phyloP scores from a whole-genome alignment of 2,113 vertebrate species.

The Tor tambroides region DNA sequence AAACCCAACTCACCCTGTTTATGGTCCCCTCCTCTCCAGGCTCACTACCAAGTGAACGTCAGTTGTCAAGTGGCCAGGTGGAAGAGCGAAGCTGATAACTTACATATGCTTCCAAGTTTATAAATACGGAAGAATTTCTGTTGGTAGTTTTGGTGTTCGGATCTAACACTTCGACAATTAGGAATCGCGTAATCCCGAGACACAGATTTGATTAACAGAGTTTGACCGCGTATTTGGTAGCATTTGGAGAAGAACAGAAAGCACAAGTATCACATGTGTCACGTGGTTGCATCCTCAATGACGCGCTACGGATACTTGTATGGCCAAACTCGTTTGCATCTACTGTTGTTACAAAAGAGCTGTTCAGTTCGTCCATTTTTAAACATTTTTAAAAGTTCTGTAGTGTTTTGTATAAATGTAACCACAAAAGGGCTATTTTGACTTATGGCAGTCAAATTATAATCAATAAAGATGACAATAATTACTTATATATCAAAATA shows the following conservation, averaged over 20 bases:
- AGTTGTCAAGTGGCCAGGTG: constrained; percentile 25
- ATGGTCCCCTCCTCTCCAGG: constrained; percentile 29
- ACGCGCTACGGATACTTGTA: constrained; percentile 68
- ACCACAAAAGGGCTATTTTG: too few species aligned
- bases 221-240: constrained; percentile 16
- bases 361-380: neutral
- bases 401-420: neutral
- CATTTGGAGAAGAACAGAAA: constrained; percentile 58
- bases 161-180: neutral
- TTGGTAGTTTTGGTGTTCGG: neutral
- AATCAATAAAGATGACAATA: neutral
- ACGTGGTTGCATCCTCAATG: constrained; percentile 60
- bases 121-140: neutral
- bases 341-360: neutral
- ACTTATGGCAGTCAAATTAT: too few species aligned
- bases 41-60: constrained; percentile 29
- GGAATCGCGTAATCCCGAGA: neutral
- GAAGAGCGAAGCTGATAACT: constrained; percentile 16
- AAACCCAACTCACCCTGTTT: neutral
- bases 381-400: neutral
- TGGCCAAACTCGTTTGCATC: constrained; percentile 27
- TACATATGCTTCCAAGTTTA: constrained; percentile 24
- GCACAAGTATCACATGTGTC: constrained; percentile 39
- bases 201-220: neutral
- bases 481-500: neutral